phyloP scores from a whole-genome alignment of 2,888 invertebrate species.

The Syritta pipiens region DNA sequence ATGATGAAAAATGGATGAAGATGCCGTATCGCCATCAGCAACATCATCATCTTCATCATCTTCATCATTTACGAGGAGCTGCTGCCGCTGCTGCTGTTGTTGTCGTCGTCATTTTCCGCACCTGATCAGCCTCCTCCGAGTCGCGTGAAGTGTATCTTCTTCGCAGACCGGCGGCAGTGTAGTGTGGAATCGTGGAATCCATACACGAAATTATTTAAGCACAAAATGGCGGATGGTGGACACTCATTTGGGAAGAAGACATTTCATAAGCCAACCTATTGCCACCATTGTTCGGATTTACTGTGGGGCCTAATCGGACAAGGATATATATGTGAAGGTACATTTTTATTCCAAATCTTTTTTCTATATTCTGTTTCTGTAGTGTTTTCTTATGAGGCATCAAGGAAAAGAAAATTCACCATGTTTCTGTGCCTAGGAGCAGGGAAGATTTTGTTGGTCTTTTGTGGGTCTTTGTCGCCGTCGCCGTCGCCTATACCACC shows the following conservation, averaged over 20 bases:
- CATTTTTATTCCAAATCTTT: slow-evolving; percentile 44
- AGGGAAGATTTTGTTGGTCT: neutral
- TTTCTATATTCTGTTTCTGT: neutral
- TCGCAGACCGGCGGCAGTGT: slow-evolving; percentile 72
- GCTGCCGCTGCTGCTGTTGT: slow-evolving; percentile 57
- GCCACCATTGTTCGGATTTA: slow-evolving; percentile 99
- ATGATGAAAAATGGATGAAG: slow-evolving; percentile 70
- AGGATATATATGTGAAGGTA: slow-evolving; percentile 99
- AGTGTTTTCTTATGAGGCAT: neutral
- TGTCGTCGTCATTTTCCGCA: slow-evolving; percentile 70
- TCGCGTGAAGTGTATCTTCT: slow-evolving; percentile 72
- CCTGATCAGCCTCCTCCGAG: slow-evolving; percentile 72
- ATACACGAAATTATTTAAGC: slow-evolving; percentile 71
- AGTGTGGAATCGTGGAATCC: slow-evolving; percentile 72
- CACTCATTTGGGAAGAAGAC: slow-evolving; percentile 99
- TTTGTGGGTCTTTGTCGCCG: slow-evolving; percentile 12
- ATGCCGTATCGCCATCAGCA: slow-evolving; percentile 70
- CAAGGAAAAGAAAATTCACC: neutral
- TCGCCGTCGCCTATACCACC: slow-evolving; percentile 3
- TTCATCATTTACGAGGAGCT: slow-evolving; percentile 56
- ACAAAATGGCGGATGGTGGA: slow-evolving; percentile 84
- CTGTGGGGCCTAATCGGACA: slow-evolving; percentile 99
- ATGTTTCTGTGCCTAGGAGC: neutral
- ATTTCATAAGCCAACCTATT: slow-evolving; percentile 99
- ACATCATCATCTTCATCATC: slow-evolving; percentile 68